phyloP scores from a whole-genome alignment of 2,888 invertebrate genomes.

The Aspidiotus destructor region DNA sequence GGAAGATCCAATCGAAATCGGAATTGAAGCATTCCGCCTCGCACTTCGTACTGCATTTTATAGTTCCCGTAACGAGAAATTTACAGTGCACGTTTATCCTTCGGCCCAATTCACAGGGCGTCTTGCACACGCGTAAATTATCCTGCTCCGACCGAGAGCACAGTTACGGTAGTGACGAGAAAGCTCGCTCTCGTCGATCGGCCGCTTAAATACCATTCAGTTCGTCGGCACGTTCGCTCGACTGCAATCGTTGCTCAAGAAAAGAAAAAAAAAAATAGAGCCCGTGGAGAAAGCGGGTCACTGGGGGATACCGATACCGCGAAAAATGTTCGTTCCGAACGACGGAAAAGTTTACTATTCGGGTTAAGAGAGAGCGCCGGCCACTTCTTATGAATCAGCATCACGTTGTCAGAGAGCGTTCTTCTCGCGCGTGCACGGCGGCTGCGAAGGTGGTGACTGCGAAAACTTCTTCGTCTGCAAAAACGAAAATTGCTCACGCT shows the following conservation, averaged over 20 bases:
- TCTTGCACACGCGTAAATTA: conserved; percentile 1
- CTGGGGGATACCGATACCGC: neutral
- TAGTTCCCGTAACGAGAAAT: no score
- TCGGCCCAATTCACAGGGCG: no score
- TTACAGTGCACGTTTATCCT: no score
- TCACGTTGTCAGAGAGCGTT: neutral
- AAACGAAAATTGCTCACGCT: no score
- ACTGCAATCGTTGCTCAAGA: neutral
- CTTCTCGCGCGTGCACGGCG: neutral
- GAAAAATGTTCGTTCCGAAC: neutral
- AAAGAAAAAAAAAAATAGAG: no score
- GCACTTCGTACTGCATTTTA: no score
- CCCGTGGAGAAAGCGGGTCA: no score
- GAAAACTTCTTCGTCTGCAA: no score
- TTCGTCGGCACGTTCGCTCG: conserved; percentile 2
- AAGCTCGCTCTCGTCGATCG: neutral
- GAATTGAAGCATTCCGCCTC: no score
- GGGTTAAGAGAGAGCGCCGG: neutral
- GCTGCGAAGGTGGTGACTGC: no score
- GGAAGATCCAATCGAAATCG: no score
- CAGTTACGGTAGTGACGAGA: neutral
- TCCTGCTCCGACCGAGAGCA: neutral
- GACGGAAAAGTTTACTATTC: neutral
- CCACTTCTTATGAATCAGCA: neutral
- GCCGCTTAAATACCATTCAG: conserved; percentile 1